Percentiles rank a stretch among this genome's conserved stretches.
Conservation (phyloP, 2,113 vertebrate genomes). For the Odobenus rosmarus region DNA sequence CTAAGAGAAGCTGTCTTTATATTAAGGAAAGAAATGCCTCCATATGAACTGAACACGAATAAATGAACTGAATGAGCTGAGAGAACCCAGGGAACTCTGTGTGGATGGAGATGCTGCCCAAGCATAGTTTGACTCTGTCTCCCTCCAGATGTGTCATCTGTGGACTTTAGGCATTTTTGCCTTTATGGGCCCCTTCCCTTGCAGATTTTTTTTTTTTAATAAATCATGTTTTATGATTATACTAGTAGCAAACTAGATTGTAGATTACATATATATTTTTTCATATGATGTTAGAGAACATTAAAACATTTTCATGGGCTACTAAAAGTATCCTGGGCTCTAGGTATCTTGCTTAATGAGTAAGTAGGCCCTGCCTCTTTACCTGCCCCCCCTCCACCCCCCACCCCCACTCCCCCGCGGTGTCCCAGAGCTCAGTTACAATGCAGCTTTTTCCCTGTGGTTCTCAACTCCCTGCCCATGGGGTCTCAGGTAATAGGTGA, state of each 20-base stretch:
- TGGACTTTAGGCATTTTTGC: background rate
- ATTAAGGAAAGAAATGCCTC: background rate
- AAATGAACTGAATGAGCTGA: background rate
- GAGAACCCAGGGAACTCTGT: background rate
- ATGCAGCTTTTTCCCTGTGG: background rate
- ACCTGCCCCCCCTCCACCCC: too few relatives aligned
- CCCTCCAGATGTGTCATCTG: background rate
- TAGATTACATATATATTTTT: background rate
- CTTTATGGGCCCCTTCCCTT: background rate
- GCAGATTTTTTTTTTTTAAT: background rate
- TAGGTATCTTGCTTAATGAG: too few relatives aligned
- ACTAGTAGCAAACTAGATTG: background rate
- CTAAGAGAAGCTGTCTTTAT: background rate
- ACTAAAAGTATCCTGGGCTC: too few relatives aligned
- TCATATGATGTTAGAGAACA: background rate
- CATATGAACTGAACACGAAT: background rate
- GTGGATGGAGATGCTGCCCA: background rate
- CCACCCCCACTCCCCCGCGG: too few relatives aligned
- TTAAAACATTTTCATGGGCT: background rate
- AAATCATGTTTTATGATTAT: background rate
- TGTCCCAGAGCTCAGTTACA: background rate
- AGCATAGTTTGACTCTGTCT: background rate
- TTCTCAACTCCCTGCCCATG: background rate
- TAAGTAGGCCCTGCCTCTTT: too few relatives aligned
- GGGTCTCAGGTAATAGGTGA: background rate